These are phyloP conservation scores for Corticium candelabrum DNA, from an alignment of 37 sponge, comb jelly and placozoan genomes.

Conservation along the genomic window DNA sequence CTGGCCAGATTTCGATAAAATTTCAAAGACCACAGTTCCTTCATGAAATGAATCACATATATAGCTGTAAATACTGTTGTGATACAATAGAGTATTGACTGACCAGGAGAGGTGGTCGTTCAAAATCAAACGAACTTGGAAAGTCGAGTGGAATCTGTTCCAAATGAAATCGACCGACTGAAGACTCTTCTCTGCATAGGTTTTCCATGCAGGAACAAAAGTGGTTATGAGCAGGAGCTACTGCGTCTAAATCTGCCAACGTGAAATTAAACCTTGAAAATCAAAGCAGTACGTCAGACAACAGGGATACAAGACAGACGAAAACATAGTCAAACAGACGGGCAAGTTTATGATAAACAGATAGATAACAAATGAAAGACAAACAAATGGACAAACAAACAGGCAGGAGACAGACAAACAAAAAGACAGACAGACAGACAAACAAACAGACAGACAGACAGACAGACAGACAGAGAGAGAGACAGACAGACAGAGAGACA, in stretches of 20 bases:
- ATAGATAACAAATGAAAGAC: no score
- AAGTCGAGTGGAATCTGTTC: not conserved
- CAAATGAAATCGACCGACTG: not conserved
- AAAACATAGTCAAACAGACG: no score
- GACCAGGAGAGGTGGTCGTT: slow-evolving; percentile 12
- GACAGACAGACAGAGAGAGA: no score
- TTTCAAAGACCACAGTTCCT: no score
- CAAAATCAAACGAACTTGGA: slow-evolving; percentile 1
- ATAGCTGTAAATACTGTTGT: no score
- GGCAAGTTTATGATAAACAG: no score
- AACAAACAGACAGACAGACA: no score
- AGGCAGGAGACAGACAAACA: not conserved
- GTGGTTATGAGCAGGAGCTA: slow-evolving; percentile 11
- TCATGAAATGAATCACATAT: no score
- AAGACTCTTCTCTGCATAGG: not conserved
- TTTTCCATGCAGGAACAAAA: slow-evolving; percentile 7
- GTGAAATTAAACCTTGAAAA: slow-evolving; percentile 18
- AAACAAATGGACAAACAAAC: not conserved
- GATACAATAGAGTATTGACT: no score
- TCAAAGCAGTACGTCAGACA: not conserved
- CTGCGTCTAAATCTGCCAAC: slow-evolving; percentile 11
- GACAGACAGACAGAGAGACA: no score
- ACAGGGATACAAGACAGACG: not conserved
- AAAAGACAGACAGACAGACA: no score
- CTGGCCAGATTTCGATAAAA: no score